These are phyloP conservation scores for Leptatherina wallacei DNA, from an alignment of 2,797 vertebrate species.

Conservation along the genomic window DNA sequence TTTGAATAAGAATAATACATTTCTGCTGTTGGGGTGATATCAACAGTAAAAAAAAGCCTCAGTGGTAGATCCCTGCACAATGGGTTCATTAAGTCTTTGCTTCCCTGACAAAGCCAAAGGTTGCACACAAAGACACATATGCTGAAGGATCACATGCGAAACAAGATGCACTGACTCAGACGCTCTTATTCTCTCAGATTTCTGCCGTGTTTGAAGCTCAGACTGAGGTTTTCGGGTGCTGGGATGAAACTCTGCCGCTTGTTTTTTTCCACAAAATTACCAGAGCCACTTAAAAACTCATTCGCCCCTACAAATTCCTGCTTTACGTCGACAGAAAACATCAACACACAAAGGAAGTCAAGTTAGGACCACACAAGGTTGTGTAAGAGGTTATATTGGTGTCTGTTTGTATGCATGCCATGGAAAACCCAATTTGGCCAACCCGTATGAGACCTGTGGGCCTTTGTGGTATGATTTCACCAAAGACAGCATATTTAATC, in stretches of 20 bases:
- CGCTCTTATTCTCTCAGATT: constrained; percentile 25
- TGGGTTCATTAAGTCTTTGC: constrained; percentile 27
- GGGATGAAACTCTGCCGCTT: constrained; percentile 38
- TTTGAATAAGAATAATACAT: constrained; percentile 42
- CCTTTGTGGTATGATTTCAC: constrained; percentile 37
- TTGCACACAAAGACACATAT: not conserved
- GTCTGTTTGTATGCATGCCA: constrained; percentile 50
- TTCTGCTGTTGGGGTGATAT: constrained; percentile 48
- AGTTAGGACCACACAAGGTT: constrained; percentile 65
- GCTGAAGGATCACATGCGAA: constrained; percentile 10
- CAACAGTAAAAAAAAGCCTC: constrained; percentile 32
- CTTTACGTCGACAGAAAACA: constrained; percentile 48
- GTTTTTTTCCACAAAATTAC: constrained; percentile 68
- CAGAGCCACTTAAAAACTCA: constrained; percentile 67
- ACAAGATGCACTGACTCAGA: constrained; percentile 33
- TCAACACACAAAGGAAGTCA: constrained; percentile 48
- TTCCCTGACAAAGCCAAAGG: constrained; percentile 1
- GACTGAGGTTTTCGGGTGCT: constrained; percentile 47
- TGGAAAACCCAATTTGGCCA: constrained; percentile 40
- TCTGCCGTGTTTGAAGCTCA: constrained; percentile 47
- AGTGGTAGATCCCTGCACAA: constrained; percentile 20
- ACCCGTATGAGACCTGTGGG: constrained; percentile 42
- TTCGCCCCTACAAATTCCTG: constrained; percentile 46
- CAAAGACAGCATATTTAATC: constrained; percentile 26
- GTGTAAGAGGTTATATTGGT: constrained; percentile 43